Base-by-base conservation (phyloP, 35 echinoderm and acorn worm genomes). In the Lytechinus variegatus region DNA sequence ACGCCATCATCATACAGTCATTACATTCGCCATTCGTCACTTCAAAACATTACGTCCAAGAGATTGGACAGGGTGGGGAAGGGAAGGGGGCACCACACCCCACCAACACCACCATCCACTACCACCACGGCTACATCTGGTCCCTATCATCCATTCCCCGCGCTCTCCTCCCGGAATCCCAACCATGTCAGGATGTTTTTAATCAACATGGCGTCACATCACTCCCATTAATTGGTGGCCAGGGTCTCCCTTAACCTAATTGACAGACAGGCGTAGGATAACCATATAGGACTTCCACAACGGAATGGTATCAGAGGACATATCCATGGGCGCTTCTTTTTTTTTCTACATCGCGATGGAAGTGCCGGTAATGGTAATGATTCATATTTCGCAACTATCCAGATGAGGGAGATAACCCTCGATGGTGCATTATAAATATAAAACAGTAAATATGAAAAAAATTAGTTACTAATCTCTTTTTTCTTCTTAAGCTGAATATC, bases 171-270 rank as follows among this genome's bases (percentile, higher is more conserved):
- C 9, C 88, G 88, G 88, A 90, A 90, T 90, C 88, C 88, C 88
- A 90, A 90, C 88, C 88, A 90, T 90, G 28, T 54, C 88, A 90
- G 88, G 88, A 90, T 90, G 88, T 90, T 90, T 90, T 54, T 90
- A 90, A 90, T 90, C 88, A 90, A 90, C 88, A 90, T 52, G 88
- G 88, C 88, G 88, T 90, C 88, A 54, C 88, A 90, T 90, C 88
- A 44, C 16, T 29, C 29, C 52, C 10, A n/a, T 90, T 90, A 90
- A 90, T 90, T 90, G 88, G 88, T 54, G 5, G 88, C 52, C 88
- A 79, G 66, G 88, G 52, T 29, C 52, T 54, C 28, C 88, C 27
- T 44, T 52, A 90, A 33, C 28, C 29, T 90, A 90, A 90, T 90
- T 52, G 88, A 90, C 88, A 90, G 87, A 88, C 44, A 88, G 88